Evolutionary conservation across 2,888 invertebrate species (phyloP), one percentile per base, ranked within the genome.

Genomic region (Aphidoletes aphidimyza): DNA sequence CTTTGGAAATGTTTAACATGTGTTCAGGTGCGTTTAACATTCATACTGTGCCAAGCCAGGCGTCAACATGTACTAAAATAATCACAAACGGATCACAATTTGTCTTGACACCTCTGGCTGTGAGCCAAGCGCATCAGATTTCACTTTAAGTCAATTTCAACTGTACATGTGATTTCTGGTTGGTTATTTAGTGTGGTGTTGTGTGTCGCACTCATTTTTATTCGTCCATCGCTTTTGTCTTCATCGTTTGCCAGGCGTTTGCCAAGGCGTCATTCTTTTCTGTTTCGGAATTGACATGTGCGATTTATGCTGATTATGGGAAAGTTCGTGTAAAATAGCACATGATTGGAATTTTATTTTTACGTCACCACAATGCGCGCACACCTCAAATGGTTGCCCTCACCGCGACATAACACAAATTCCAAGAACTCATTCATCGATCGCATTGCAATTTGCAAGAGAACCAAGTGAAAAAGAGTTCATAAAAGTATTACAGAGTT

Each of bases 281-380:
- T 5, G n/a, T 30, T 69, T 69, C 69, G 30, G 69, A 30, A 69
- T 69, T 69, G 69, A 30, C 69, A 69, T 69, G n/a, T 30, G 30
- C 34, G 69, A 69, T 69, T 69, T 69, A 69, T 69, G 69, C n/a
- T 69, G 3, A 69, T 69, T n/a, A 69, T 69, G 69, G 69, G 69
- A 69, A 69, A 69, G 69, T 69, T 69, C 34, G 69, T 30, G 69
- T 30, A 69, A 42, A 69, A 69, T 69, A 69, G 69, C 30, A 69
- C 69, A 69, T 69, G 30, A 9, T 30, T 14, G 34, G 34, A 69
- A 26, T 30, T 34, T n/a, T n/a, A n/a, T n/a, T n/a, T 69, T 69
- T 69, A 14, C 69, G 69, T 69, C 34, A 54, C 14, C 54, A 26
- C n/a, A 54, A 19, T n/a, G n/a, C n/a, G n/a, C n/a, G n/a, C 54